Evolutionary conservation across 2,888 invertebrate genomes (phyloP), one percentile per base, ranked within the genome.

Genomic region (Ceratothoa steindachneri): DNA sequence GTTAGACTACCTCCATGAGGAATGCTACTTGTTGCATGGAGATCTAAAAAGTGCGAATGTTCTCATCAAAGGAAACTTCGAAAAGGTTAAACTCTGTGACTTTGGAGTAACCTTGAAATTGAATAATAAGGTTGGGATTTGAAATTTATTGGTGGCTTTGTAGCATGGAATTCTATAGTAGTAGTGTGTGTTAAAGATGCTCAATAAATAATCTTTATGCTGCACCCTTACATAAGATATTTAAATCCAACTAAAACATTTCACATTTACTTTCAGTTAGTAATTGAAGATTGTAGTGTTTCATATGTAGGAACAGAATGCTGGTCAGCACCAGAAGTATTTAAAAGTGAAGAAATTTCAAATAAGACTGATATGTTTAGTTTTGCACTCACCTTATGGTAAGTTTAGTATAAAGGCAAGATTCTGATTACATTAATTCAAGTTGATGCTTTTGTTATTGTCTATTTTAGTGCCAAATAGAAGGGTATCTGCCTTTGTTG

Each of bases 1-100:
- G 0, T 83, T 94, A 0, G 87, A 91, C 82, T 93, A 93, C 84
- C 85, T 94, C 1, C 94, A 94, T 83, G 89, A 88, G 0, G 88
- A 87, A 77, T 89, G 88, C 69, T 87, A 88, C 69, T 85, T 93
- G 55, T 84, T 94, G 7, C 94, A 94, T 77, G 92, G 93, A 30
- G 94, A 94, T 83, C 86, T 94, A 52, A 93, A 94, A 84, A 93
- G 93, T 0, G 90, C 89, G 82, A 94, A 94, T 83, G 85, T 94
- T 55, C 86, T 94, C 0, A 87, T 93, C 0, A 81, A 81, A 82
- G 90, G 89, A 12, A 88, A 92, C 82, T 81, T 81, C 69, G 53
- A 73, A 22, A 30, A 41, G 9, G 80, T 75, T 30, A 81, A 81
- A 55, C 74, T 81, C 28, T 81, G 81, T 67, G 81, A 81, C 66